phyloP scores from a whole-genome alignment of 2,888 invertebrate genomes.

The Mythimna pallens region DNA sequence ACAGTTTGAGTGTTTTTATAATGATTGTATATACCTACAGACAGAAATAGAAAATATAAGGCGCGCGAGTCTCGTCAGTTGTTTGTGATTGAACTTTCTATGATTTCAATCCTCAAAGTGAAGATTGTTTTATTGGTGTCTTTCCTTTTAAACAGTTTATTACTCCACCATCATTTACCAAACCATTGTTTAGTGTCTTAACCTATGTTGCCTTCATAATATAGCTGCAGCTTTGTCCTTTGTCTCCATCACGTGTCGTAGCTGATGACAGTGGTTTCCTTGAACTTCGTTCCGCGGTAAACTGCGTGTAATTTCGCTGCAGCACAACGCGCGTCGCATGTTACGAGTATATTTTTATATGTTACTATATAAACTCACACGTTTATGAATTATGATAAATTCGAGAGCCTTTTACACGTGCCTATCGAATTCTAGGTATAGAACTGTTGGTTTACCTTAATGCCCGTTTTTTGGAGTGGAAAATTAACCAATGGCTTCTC shows the following conservation, averaged over 20 bases:
- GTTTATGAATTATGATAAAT: neutral
- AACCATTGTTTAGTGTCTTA: neutral
- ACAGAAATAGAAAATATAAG: too few relatives aligned
- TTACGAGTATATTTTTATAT: constrained; percentile 3
- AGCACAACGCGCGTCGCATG: constrained; percentile 50
- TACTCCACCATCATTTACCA: neutral
- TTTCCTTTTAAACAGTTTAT: neutral
- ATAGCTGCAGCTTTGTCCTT: constrained; percentile 3
- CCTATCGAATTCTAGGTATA: too few relatives aligned
- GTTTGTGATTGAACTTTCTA: neutral
- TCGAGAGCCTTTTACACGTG: neutral
- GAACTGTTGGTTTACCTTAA: too few relatives aligned
- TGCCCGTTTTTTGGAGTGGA: too few relatives aligned
- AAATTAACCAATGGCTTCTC: too few relatives aligned
- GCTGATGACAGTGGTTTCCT: constrained; percentile 58
- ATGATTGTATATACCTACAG: too few relatives aligned
- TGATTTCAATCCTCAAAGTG: neutral
- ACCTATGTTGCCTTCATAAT: neutral
- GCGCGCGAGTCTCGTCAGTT: too few relatives aligned
- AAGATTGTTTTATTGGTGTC: neutral
- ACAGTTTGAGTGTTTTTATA: too few relatives aligned
- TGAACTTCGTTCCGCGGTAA: constrained; percentile 69
- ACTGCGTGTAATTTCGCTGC: constrained; percentile 57
- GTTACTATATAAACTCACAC: constrained; percentile 44
- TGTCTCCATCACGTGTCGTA: constrained; percentile 20